Base-by-base conservation (phyloP, 1,140 invertebrate species). In the Agrilus planipennis region DNA sequence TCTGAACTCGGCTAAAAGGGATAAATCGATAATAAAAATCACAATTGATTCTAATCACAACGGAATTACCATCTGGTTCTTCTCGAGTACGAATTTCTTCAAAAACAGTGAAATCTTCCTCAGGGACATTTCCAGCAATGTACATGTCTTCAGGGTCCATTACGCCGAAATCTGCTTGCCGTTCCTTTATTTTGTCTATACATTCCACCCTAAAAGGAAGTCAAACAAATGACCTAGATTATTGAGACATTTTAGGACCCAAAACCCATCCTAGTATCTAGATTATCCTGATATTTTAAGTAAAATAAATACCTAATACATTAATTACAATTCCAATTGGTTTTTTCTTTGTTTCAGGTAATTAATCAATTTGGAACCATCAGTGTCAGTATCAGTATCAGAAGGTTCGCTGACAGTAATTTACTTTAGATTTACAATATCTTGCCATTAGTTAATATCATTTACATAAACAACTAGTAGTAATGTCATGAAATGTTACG, bases 101-200 rank as follows among this genome's bases (percentile, higher is more conserved):
- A 53, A 84, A 76, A 1, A 81, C 67, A 0, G 68, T 68, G 44
- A 77, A 77, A 41, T 75, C 69, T 44, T 76, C 64, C 39, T 74
- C 74, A 15, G 71, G 67, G 23, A 74, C 70, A 22, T 79, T 76
- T 16, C 73, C 78, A 9, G 81, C 86, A 4, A 89, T 71, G 56
- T 87, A 90, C 71, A 89, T 78, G 49, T 84, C 81, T 53, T 88
- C 84, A 2, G 86, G 81, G 53, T 90, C 86, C 1, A 83, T 73
- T 10, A 80, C 77, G 12, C 81, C 75, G 17, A 89, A 71, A 58
- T 91, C 87, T 0, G 85, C 86, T 50, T 81, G 70, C 27, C 78
- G 72, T 48, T 76, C 68, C 30, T 79, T 72, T 17, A 91, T 76
- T 55, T 73, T 72, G 15, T 75, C 66, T 47, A 89, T 70, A 52